Base-by-base conservation (phyloP, 2,113 vertebrate genomes). In the Phalacrocorax aristotelis region DNA sequence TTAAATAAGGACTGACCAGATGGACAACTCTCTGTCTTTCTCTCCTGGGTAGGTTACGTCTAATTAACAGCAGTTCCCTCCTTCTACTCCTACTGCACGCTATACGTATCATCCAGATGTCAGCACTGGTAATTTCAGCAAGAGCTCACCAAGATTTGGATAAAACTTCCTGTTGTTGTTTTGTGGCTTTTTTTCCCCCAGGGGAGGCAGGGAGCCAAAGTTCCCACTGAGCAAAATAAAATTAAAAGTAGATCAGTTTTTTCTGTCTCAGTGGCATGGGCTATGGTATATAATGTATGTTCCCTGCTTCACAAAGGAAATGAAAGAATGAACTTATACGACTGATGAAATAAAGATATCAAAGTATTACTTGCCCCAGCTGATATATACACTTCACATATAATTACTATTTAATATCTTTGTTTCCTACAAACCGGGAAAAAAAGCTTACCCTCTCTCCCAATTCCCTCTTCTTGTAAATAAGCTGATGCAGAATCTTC, bases 1-100 rank as follows among this genome's bases (percentile, higher is more conserved):
- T 96, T 97, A 97, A 95, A 52, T 75, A 93, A 94, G 64, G 96
- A 96, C 34, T 95, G 97, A 96, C 96, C 97, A 97, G 95, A 98
- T 96, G 94, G 95, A 97, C 82, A 94, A 74, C 79, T 64, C 86
- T 90, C 91, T 62, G 26, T 60, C 55, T 94, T 83, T 92, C 83
- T 92, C 91, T 98, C 85, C 54, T 87, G 82, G 72, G 71, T 93
- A 97, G 84, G 85, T 90, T 97, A 94, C 75, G 95, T 79, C 93
- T 95, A 97, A 98, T 98, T 97, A 97, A 98, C 98, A 97, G 95
- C 93, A 94, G 91, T 95, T 98, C 76, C 30, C 27, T 96, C 96
- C 92, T 97, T 90, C 83, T 78, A 38, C 13, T 65, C 60, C 80
- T 81, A 51, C 71, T 85, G 93, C 71, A 16, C 87, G 69, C 71